Evolutionary conservation across 92 coral and sea anemone genomes (phyloP).

Genomic region (Phenganax subtilis): DNA sequence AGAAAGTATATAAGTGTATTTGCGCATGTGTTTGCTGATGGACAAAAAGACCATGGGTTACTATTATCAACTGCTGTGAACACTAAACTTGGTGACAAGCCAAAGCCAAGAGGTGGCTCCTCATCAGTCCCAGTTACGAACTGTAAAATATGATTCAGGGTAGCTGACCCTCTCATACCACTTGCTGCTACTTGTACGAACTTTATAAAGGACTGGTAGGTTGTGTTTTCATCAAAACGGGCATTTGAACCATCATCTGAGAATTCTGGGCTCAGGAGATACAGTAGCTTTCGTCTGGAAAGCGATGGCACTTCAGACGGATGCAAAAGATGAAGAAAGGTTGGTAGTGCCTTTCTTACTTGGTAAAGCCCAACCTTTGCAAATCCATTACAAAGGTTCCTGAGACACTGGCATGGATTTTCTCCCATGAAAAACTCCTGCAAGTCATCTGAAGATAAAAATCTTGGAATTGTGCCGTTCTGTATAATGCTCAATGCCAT

Average conservation of each 20-base stretch:
- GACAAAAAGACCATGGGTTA: slow-evolving; percentile 35
- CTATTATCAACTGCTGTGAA: slow-evolving; percentile 33
- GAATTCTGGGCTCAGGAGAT: slow-evolving; percentile 31
- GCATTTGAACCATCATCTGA: slow-evolving; percentile 50
- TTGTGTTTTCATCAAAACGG: slow-evolving; percentile 27
- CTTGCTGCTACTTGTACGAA: slow-evolving; percentile 45
- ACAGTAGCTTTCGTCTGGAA: slow-evolving; percentile 42
- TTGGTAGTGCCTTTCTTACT: slow-evolving; percentile 46
- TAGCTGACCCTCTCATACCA: slow-evolving; percentile 38
- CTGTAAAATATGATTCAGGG: slow-evolving; percentile 48
- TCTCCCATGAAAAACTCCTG: slow-evolving; percentile 30
- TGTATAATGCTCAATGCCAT: slow-evolving; percentile 64
- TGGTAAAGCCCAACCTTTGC: slow-evolving; percentile 52
- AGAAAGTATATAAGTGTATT: slow-evolving; percentile 1
- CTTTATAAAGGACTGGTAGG: slow-evolving; percentile 40
- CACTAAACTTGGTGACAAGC: slow-evolving; percentile 34
- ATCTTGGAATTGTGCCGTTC: slow-evolving; percentile 61
- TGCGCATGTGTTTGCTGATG: slow-evolving; percentile 51
- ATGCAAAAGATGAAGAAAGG: slow-evolving; percentile 43
- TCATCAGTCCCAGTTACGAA: slow-evolving; percentile 52
- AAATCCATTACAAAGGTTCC: slow-evolving; percentile 42
- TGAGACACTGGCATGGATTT: slow-evolving; percentile 31
- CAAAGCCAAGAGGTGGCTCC: slow-evolving; percentile 55
- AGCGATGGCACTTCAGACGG: slow-evolving; percentile 35
- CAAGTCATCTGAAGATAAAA: slow-evolving; percentile 42